Evolutionary conservation across 2,888 invertebrate genomes (phyloP), one percentile per base, ranked within the genome.

Genomic region (Limnephilus marmoratus): DNA sequence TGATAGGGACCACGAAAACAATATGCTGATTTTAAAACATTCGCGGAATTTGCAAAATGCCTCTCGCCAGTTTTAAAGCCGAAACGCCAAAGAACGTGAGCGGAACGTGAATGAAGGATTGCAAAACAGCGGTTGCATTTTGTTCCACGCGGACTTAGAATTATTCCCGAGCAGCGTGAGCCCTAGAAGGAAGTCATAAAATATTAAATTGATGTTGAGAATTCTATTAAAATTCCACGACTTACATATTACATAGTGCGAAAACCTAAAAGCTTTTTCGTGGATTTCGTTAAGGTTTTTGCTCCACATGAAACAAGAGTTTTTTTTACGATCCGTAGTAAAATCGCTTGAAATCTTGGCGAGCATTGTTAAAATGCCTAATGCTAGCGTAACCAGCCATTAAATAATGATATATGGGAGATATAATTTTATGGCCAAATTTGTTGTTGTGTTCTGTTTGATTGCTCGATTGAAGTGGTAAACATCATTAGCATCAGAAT

Each of bases 1-100:
- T 34, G 83, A 83, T 37, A 37, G 37, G 83, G 83, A 83, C 83
- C 83, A 83, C 86, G 45, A 53, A 45, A n/a, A 49, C 29, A 86
- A 86, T 86, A 86, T 86, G 86, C 86, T 49, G 49, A 86, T 86
- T 86, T 86, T 45, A 31, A 18, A 29, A 29, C 31, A 49, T 86
- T 49, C 15, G 49, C 49, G 31, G 49, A 86, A 86, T 86, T 86
- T 86, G 34, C n/a, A n/a, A 13, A 41, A 41, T 24, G 85, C 41
- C 83, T 37, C 83, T 41, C n/a, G 49, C 13, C 49, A 31, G 37
- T 37, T 83, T 24, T 83, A 68, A 53, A 68, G 18, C 24, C 34
- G 37, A 34, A 37, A 83, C 83, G 37, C 83, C 83, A 34, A 37
- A 37, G 83, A 37, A 37, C 83, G 83, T 83, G 83, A 31, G 18